These are phyloP conservation scores for Saccostrea echinata DNA, from an alignment of 1,140 invertebrate genomes.

Conservation along the genomic window DNA sequence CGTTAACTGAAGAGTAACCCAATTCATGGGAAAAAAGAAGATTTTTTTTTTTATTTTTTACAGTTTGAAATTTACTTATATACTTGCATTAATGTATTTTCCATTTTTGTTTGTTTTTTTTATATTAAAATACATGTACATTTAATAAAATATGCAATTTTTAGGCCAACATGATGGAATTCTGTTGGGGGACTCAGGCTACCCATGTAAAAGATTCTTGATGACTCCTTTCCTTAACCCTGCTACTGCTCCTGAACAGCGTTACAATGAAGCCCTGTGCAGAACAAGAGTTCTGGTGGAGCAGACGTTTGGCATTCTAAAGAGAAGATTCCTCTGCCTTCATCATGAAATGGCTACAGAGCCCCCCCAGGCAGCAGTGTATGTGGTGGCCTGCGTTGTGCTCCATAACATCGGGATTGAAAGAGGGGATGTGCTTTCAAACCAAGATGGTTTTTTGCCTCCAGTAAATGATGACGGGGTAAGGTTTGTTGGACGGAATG, in stretches of 20 bases:
- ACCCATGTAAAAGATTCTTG: constrained; percentile 36
- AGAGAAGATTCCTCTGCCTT: constrained; percentile 41
- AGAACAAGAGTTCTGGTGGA: constrained; percentile 46
- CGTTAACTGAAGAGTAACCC: no score
- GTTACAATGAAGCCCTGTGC: constrained; percentile 13
- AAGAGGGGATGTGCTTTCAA: not conserved
- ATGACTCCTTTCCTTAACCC: constrained; percentile 33
- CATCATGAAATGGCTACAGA: constrained; percentile 15
- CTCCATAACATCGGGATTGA: constrained; percentile 42
- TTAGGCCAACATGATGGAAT: constrained; percentile 44
- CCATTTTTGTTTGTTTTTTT: no score
- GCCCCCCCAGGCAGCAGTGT: constrained; percentile 22
- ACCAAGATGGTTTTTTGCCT: not conserved
- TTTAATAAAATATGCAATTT: not conserved
- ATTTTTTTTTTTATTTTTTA: no score
- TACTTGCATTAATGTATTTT: no score
- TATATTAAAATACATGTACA: not conserved
- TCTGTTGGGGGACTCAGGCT: constrained; percentile 39
- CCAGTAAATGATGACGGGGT: not conserved
- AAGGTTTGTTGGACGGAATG: not conserved
- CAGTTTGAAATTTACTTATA: no score
- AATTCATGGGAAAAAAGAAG: no score
- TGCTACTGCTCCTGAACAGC: not conserved
- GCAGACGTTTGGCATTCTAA: constrained; percentile 46
- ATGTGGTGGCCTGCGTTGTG: constrained; percentile 10